Evolutionary conservation across 2,113 vertebrate genomes (phyloP), one percentile per base, ranked within the genome.

Genomic region (Nannobrachium achirus): DNA sequence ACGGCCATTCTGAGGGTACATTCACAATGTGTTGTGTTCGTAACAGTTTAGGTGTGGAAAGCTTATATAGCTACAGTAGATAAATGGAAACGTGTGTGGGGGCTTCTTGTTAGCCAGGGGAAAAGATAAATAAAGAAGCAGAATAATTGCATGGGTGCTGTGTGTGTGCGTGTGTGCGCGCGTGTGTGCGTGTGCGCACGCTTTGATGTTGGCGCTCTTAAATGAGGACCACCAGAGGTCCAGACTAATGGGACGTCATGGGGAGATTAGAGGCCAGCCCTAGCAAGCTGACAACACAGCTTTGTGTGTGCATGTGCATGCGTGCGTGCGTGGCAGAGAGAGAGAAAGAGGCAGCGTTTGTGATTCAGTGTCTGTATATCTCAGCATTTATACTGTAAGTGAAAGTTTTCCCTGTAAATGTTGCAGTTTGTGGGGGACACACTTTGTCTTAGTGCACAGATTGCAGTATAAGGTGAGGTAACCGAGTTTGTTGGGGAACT

Each of bases 231-330:
- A 89, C 87, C 88, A 88, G 84, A 93, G 91, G 89, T 93, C 91
- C 81, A 52, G 64, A 81, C 89, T 92, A 93, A 93, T 93, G 89
- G 91, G 91, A 92, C 88, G 86, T 89, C 92, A 93, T 89, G 90
- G 76, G 76, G 90, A 92, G 91, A 92, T 92, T 86, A 92, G 87
- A 92, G 86, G 74, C 79, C 79, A 79, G 79, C 68, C 84, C 75
- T 59, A 81, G 81, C 75, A 41, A 70, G 56, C 81, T 76, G 68
- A 70, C 81, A 85, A 78, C 79, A 73, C 64, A 18, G 70, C 48
- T 60, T 71, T 82, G 76, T 80, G 68, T 74, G 56, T 75, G 46
- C 62, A 46, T 63, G 0, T 75, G 64, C 64, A 19, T 57, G 74
- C 18, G 15, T 42, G 73, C 72, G 59, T 69, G 49, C 68, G 79